Percentiles rank a stretch among this genome's conserved stretches.
These are phyloP conservation scores for Hassar affinis DNA, from an alignment of 2,113 vertebrate genomes.

Conservation along the genomic window DNA sequence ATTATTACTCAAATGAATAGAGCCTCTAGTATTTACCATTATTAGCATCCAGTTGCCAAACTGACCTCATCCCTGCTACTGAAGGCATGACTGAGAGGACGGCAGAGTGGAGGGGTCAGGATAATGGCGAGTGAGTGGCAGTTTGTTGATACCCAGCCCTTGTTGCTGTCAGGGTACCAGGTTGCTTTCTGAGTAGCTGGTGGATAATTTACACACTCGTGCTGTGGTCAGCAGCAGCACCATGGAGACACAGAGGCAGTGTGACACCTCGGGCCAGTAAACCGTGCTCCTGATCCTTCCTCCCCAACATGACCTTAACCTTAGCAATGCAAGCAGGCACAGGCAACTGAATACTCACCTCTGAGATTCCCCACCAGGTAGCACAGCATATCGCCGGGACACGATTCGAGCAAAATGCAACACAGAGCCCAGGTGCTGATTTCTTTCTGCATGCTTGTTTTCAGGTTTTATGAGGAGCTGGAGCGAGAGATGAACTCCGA, in stretches of 20 bases:
- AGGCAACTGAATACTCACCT: constrained; percentile 34
- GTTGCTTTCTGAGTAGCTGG: constrained; percentile 30
- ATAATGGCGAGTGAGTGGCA: constrained; percentile 21
- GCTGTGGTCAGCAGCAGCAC: constrained; percentile 38
- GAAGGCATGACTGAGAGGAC: constrained; percentile 20
- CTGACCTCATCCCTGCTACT: constrained; percentile 12
- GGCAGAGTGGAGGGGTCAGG: constrained; percentile 40
- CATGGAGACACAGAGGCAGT: constrained; percentile 36
- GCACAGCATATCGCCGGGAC: constrained; percentile 20
- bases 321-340: constrained; percentile 8
- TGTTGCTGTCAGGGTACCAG: constrained; percentile 36
- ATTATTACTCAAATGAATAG: constrained; percentile 31
- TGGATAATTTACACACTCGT: constrained; percentile 43
- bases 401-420: constrained; percentile 30
- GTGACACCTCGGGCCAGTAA: constrained; percentile 36
- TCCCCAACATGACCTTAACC: constrained; percentile 37
- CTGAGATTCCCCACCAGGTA: constrained; percentile 22
- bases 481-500: constrained; percentile 98
- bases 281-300: constrained; percentile 1
- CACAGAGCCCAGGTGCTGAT: constrained; percentile 38
- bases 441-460: constrained; percentile 49
- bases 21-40: constrained; percentile 13
- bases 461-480: constrained; percentile 94
- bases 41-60: constrained; percentile 25
- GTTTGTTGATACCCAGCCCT: constrained; percentile 35